Conservation (phyloP, 2,113 vertebrate species). For the Mastomys natalensis region DNA sequence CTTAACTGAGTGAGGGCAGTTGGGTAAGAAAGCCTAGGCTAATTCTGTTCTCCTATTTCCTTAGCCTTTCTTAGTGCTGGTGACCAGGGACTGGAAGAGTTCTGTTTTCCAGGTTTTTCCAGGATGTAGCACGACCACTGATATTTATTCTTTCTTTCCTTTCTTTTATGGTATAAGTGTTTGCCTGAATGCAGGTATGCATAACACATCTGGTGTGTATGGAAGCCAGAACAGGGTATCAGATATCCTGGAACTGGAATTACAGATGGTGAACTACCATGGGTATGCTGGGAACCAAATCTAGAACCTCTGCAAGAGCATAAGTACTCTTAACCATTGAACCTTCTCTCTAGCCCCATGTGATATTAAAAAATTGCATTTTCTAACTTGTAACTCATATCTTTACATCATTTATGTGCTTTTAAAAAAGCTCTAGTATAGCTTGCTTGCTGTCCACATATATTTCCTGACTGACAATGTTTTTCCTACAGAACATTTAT, state of each 20-base stretch:
- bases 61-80: background rate
- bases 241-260: background rate
- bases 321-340: background rate
- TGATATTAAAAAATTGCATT: background rate
- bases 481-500: constrained; percentile 22
- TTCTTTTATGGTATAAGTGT: background rate
- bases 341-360: background rate
- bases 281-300: background rate
- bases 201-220: background rate
- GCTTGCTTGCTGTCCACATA: background rate
- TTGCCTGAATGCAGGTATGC: background rate
- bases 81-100: background rate
- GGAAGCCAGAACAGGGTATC: background rate
- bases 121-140: background rate
- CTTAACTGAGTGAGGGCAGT: background rate
- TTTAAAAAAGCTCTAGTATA: background rate
- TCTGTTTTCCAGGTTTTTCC: background rate
- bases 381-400: constrained; percentile 12
- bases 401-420: constrained; percentile 22
- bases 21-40: background rate
- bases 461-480: constrained; percentile 26
- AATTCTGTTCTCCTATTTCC: no score
- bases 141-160: background rate
- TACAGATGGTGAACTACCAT: background rate
- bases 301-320: background rate